These are phyloP conservation scores for Lepidothrix coronata DNA, from an alignment of 2,113 vertebrate species.

Conservation along the genomic window DNA sequence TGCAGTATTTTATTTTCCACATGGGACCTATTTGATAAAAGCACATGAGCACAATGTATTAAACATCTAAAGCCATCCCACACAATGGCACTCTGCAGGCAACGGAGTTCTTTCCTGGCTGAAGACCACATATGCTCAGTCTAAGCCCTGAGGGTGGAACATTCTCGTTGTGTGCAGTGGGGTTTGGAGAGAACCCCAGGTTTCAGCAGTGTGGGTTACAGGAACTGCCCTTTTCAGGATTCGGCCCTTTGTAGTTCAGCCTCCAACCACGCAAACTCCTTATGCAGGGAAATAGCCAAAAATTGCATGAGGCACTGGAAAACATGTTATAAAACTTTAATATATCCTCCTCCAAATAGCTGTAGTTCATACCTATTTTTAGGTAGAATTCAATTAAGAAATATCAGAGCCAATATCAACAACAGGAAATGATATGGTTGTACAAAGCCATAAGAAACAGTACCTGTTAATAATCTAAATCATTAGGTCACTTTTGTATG, in stretches of 20 bases:
- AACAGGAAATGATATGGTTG: background rate
- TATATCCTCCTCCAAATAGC: background rate
- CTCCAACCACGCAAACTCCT: background rate
- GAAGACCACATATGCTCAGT: background rate
- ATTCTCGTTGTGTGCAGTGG: background rate
- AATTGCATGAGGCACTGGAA: background rate
- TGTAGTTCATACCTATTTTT: background rate
- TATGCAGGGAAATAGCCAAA: slow-evolving; percentile 6
- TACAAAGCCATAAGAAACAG: background rate
- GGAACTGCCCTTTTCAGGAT: background rate
- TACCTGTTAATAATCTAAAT: background rate
- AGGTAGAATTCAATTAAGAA: background rate
- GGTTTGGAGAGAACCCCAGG: background rate
- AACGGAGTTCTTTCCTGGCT: background rate
- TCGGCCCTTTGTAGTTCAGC: slow-evolving; percentile 3
- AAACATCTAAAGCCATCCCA: background rate
- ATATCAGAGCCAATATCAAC: background rate
- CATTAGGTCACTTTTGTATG: background rate
- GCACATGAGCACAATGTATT: background rate
- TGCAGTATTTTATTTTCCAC: background rate
- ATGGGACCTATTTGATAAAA: background rate
- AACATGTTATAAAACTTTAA: background rate
- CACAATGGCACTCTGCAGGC: background rate
- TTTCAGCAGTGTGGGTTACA: background rate
- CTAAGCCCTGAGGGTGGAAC: background rate